Base-by-base conservation (phyloP, 2,888 invertebrate genomes). In the Heterodera filipjevi region DNA sequence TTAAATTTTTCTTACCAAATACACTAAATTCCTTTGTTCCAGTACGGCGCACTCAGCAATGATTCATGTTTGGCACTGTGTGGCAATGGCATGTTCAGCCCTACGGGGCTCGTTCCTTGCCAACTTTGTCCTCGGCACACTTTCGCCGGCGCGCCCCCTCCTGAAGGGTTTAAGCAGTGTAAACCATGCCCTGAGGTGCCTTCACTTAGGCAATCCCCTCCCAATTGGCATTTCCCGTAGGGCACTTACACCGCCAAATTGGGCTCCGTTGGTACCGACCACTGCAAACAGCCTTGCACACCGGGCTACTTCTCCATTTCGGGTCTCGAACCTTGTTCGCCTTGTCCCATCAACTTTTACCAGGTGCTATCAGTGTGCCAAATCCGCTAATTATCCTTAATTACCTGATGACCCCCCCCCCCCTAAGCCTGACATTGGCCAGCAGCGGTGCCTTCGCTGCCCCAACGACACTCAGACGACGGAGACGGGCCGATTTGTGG, bases 61-160 rank as follows among this genome's bases (percentile, higher is more conserved):
- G 80, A 44, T 27, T 73, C 46, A 5, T 53, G 39, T 85, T 77
- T 79, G 89, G 89, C 96, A 1, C 95, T 96, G 19, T 97, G 96
- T 89, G 96, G 96, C 32, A 95, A 94, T 89, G 97, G 97, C 80
- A 96, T 96, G 33, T 96, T 66, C 76, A 81, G 82, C 64, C 95
- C 95, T 30, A 95, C 95, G 27, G 96, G 96, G 71, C 92, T 96
- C 84, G 95, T 96, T 10, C 95, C 97, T 33, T 97, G 97, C 89
- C 91, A 95, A 80, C 95, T 96, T 90, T 97, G 96, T 90, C 95
- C 96, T 2, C 92, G 95, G 84, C 95, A 96, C 89, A 95, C 95
- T 81, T 97, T 93, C 90, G 82, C 87, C 35, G 89, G 90, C 16
- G 84, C 88, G 0, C 86, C 89, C 0, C 79, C 85, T 2, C 74